A percentile compares a stretch with the other conserved stretches of the same genome.
Evolutionary conservation across 2,888 invertebrate genomes (phyloP).

Genomic region (Parascotia fuliginaria): DNA sequence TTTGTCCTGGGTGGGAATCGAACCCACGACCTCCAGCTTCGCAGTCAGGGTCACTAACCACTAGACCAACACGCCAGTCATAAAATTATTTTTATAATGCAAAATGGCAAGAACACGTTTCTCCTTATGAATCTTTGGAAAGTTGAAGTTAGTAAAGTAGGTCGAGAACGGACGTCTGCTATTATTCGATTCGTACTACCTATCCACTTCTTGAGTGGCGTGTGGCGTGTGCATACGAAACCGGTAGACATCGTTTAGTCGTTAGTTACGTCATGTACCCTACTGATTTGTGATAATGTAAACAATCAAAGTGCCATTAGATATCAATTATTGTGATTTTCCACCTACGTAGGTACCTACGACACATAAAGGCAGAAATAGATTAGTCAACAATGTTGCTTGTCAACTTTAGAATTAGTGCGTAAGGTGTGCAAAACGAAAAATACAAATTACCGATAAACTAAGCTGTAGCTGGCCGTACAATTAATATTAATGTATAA

Average conservation of each 20-base stretch:
- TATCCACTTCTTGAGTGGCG: slow-evolving; percentile 3
- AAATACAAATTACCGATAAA: no score
- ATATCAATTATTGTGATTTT: background rate
- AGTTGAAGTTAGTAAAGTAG: slow-evolving; percentile 37
- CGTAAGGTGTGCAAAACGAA: no score
- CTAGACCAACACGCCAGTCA: no score
- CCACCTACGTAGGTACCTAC: background rate
- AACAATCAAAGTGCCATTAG: background rate
- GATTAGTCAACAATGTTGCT: no score
- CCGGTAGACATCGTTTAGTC: slow-evolving; percentile 27
- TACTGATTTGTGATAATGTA: slow-evolving; percentile 13
- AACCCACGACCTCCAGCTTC: no score
- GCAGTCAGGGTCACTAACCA: no score
- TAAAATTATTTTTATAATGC: slow-evolving; percentile 10
- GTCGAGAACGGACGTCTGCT: slow-evolving; percentile 33
- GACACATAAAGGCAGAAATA: background rate
- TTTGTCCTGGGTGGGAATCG: no score
- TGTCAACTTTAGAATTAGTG: no score
- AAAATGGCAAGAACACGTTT: slow-evolving; percentile 25
- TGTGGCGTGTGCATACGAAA: slow-evolving; percentile 29
- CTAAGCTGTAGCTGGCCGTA: no score
- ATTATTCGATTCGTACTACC: slow-evolving; percentile 28
- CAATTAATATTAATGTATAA: no score
- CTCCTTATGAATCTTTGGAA: slow-evolving; percentile 40
- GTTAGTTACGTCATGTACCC: slow-evolving; percentile 5